Base-by-base conservation (phyloP, 2,113 vertebrate species). In the Falco punctatus region DNA sequence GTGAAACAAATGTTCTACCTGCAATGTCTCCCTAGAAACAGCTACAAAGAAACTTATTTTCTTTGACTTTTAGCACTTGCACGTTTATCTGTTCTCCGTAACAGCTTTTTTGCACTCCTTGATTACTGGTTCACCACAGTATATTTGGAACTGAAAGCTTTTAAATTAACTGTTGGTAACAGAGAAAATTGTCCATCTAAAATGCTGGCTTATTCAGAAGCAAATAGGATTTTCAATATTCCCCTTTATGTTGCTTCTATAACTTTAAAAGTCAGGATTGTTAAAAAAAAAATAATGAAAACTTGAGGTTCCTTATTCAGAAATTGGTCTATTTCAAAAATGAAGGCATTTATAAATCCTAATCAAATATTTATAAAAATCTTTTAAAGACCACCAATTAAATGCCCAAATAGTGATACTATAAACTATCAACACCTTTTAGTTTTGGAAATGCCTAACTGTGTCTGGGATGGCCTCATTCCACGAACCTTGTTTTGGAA, bases 1-100 rank as follows among this genome's bases (percentile, higher is more conserved):
- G 62, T n/a, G 82, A 93, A 96, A 93, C 51, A 90, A 66, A 93
- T 89, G 78, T 85, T 91, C 40, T 73, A 77, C 86, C 92, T 90
- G 64, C 69, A 83, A 52, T 64, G 13, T 52, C 74, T 96, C 59
- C 58, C 32, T 64, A 61, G 67, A 33, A 94, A 55, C 24, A 79
- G 46, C 54, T 73, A 57, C 42, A 96, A 86, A 90, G 42, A 83
- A 90, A 85, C 0, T 0, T 26, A 40, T 70, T 90, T 81, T 28
- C 74, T 64, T 85, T 84, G 20, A 28, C 49, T 92, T 88, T 79
- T 51, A 52, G 18, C 44, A 44, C 46, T 86, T 83, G 38, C 20
- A 65, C 15, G 42, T 89, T 74, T 54, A 66, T 86, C 81, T 82
- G 20, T 73, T 91, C 30, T 44, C 19, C 65, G 18, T 75, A 72